These are phyloP conservation scores for Acanthochromis polyacanthus DNA, from an alignment of 2,113 vertebrate genomes.

Conservation along the genomic window DNA sequence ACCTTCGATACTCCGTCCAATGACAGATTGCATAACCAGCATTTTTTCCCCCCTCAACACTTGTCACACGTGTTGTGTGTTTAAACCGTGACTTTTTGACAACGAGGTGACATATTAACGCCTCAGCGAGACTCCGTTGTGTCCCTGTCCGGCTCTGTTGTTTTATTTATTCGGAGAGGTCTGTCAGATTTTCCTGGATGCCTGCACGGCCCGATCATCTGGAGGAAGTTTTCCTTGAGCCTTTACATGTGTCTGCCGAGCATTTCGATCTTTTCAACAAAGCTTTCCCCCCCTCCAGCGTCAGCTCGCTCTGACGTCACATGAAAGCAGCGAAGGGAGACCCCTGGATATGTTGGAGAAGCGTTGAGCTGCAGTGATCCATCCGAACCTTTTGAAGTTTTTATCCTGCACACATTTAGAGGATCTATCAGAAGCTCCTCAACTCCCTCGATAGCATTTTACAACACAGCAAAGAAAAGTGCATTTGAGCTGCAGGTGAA, in stretches of 20 bases:
- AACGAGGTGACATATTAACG: conserved; percentile 29
- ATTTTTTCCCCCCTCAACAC: neutral
- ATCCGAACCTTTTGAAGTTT: conserved; percentile 60
- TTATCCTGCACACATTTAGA: conserved; percentile 39
- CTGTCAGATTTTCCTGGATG: conserved; percentile 32
- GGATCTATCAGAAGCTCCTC: conserved; percentile 20
- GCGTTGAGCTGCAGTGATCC: conserved; percentile 45
- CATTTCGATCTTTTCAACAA: conserved; percentile 48
- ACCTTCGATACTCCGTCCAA: conserved; percentile 12
- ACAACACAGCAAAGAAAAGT: neutral
- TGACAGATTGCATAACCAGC: conserved; percentile 56
- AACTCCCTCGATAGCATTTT: conserved; percentile 19
- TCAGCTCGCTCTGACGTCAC: conserved; percentile 43
- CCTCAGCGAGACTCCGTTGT: neutral
- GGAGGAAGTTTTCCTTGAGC: conserved; percentile 29
- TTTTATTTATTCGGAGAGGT: neutral
- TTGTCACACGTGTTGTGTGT: conserved; percentile 35
- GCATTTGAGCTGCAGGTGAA: too few species aligned
- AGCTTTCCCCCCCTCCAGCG: conserved; percentile 29
- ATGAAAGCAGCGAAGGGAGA: conserved; percentile 41
- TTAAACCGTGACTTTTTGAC: conserved; percentile 8
- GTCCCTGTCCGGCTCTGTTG: neutral
- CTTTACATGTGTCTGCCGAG: conserved; percentile 53
- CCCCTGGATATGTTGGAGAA: conserved; percentile 19
- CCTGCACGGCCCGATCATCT: neutral